These are phyloP conservation scores for Bacillus rossius DNA, from an alignment of 1,140 invertebrate species.

Conservation along the genomic window DNA sequence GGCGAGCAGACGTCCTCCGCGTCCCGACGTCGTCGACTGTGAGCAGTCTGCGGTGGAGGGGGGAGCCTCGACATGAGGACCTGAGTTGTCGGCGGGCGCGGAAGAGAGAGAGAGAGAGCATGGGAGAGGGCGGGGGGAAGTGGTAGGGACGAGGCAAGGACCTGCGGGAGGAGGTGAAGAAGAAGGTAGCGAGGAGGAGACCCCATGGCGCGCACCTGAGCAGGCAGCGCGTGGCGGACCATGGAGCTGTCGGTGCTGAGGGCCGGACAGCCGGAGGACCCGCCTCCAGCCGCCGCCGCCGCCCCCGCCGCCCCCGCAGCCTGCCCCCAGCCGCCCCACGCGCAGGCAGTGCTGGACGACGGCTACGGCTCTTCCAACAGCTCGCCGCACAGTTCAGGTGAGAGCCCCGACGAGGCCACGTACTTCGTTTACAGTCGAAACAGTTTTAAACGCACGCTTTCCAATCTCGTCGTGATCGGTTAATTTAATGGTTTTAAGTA, in stretches of 20 bases:
- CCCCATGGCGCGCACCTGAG: background rate
- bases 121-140: too few relatives aligned
- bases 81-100: too few relatives aligned
- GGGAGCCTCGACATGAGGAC: too few relatives aligned
- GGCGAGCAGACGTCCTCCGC: too few relatives aligned
- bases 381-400: constrained; percentile 45
- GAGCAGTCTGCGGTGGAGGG: too few relatives aligned
- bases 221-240: background rate
- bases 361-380: constrained; percentile 48
- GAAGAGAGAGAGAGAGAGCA: too few relatives aligned
- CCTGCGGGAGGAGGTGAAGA: background rate
- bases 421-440: too few relatives aligned
- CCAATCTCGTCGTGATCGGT: too few relatives aligned
- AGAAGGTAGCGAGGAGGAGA: background rate
- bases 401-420: constrained; percentile 8
- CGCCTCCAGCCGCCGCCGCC: background rate
- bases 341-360: constrained; percentile 40
- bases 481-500: too few relatives aligned
- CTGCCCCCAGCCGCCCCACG: background rate
- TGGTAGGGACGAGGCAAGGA: too few relatives aligned
- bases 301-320: background rate
- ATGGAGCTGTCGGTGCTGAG: background rate
- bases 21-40: too few relatives aligned
- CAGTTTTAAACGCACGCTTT: too few relatives aligned
- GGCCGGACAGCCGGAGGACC: background rate